These are phyloP conservation scores for Heliconius congener DNA, from an alignment of 1,140 invertebrate species.

Conservation along the genomic window DNA sequence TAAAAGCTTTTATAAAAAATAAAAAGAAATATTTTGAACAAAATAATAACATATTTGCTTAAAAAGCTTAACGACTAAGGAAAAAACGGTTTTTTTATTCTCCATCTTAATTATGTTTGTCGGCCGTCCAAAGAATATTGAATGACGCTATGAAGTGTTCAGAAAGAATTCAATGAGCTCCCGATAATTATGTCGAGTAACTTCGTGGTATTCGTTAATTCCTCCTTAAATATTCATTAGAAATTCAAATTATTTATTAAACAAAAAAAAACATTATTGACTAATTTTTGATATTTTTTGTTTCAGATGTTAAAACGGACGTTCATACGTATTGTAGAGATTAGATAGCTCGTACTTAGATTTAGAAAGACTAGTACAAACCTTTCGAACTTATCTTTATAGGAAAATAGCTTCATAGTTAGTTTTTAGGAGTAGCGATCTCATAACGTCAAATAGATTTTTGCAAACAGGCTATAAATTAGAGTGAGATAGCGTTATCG, in stretches of 20 bases:
- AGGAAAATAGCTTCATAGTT: conserved; percentile 30
- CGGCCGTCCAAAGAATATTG: conserved; percentile 50
- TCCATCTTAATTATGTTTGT: conserved; percentile 33
- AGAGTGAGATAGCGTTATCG: conserved; percentile 61
- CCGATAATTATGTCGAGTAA: conserved; percentile 62
- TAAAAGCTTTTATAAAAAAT: no score
- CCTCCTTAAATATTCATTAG: conserved; percentile 68
- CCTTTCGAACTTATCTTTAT: conserved; percentile 63
- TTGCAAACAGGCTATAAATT: conserved; percentile 55
- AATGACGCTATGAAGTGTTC: conserved; percentile 47
- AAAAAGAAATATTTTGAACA: not conserved
- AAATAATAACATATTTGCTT: not conserved
- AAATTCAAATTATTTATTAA: conserved; percentile 12
- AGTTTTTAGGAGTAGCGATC: conserved; percentile 23
- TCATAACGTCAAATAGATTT: conserved; percentile 39
- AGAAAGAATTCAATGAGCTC: conserved; percentile 64
- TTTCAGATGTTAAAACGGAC: conserved; percentile 79
- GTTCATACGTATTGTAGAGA: conserved; percentile 56
- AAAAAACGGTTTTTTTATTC: not conserved
- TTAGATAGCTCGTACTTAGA: conserved; percentile 53
- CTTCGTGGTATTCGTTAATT: conserved; percentile 52
- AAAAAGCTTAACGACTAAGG: not conserved
- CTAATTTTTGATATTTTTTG: conserved; percentile 46
- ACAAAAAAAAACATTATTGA: not conserved
- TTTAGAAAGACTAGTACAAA: conserved; percentile 64